A percentile compares a stretch with the other conserved stretches of the same genome.
These are phyloP conservation scores for Frankliniella fusca DNA, from an alignment of 2,888 invertebrate species.

Conservation along the genomic window DNA sequence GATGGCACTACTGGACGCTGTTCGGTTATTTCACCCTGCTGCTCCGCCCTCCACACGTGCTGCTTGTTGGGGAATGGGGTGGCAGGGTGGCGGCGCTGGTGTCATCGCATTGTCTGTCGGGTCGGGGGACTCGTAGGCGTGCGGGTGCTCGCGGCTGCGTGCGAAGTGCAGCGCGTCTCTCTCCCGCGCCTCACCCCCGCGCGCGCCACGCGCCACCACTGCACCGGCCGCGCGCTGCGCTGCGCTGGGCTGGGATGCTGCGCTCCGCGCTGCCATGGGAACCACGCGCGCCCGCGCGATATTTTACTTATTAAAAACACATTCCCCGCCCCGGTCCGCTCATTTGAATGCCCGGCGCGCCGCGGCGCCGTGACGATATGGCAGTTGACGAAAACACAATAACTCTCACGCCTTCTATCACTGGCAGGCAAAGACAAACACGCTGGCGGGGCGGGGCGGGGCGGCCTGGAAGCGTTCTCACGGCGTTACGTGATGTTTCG, in stretches of 20 bases:
- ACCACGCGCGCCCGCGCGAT: background rate
- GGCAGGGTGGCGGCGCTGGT: background rate
- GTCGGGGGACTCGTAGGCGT: background rate
- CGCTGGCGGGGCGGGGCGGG: too few relatives aligned
- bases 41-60: background rate
- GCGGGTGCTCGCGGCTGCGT: background rate
- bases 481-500: too few relatives aligned
- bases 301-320: slow-evolving; percentile 23
- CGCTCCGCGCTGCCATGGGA: background rate
- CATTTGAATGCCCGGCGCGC: background rate
- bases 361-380: background rate
- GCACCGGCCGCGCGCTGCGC: too few relatives aligned
- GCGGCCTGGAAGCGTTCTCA: too few relatives aligned
- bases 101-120: slow-evolving; percentile 14
- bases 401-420: background rate
- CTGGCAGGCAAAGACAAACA: too few relatives aligned
- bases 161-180: background rate
- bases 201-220: too few relatives aligned
- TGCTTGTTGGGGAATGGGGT: background rate
- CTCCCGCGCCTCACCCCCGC: background rate
- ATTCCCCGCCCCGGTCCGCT: background rate
- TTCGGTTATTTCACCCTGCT: too few relatives aligned
- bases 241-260: too few relatives aligned
- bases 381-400: background rate
- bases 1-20: too few relatives aligned